These are phyloP conservation scores for Spisula subtruncata DNA, from an alignment of 2,888 invertebrate species.

Conservation along the genomic window DNA sequence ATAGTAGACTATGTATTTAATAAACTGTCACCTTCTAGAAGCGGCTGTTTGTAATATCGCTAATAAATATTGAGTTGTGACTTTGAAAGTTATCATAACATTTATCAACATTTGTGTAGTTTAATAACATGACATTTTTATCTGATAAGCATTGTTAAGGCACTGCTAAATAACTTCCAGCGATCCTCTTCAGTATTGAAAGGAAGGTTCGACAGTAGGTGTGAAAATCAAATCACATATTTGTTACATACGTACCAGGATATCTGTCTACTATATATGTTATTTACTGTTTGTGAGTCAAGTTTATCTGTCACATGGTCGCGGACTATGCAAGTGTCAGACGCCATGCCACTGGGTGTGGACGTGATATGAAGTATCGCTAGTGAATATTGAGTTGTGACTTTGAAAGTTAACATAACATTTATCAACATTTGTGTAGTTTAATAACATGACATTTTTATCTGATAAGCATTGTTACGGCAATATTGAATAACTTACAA, in stretches of 20 bases:
- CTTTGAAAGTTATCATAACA: background rate
- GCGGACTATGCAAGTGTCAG: background rate
- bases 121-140: conserved; percentile 1
- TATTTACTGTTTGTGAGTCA: background rate
- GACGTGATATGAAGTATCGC: too few relatives aligned
- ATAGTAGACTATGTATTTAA: conserved; percentile 3
- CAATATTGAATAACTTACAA: conserved; percentile 10
- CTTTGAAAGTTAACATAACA: background rate
- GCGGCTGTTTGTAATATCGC: background rate
- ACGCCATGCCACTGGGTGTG: too few relatives aligned
- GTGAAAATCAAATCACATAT: conserved; percentile 16
- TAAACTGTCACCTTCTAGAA: background rate
- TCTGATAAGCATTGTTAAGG: conserved; percentile 12
- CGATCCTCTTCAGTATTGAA: background rate
- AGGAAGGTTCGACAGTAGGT: background rate
- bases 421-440: background rate
- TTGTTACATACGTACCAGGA: conserved; percentile 14
- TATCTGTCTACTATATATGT: conserved; percentile 1
- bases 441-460: conserved; percentile 1
- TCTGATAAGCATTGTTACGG: conserved; percentile 18
- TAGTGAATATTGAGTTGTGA: too few relatives aligned
- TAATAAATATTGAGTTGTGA: background rate
- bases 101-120: background rate
- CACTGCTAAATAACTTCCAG: background rate
- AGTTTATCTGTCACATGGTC: too few relatives aligned